A percentile compares a stretch with the other conserved stretches of the same genome.
phyloP scores from a whole-genome alignment of 1,140 invertebrate genomes.

The Parasteatoda tepidariorum region DNA sequence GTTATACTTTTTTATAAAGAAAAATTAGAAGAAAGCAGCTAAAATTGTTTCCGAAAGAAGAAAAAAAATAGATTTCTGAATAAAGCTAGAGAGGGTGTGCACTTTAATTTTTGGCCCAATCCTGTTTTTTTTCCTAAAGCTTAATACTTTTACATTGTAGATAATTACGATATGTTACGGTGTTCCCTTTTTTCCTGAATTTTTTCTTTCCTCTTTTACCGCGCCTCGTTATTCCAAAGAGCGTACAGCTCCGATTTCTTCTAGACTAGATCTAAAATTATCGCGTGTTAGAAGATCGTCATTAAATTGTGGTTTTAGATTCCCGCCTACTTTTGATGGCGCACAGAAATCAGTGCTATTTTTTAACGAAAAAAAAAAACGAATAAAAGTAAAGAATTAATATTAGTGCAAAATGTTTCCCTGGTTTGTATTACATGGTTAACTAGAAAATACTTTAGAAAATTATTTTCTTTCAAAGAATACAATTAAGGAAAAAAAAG shows the following conservation, averaged over 20 bases:
- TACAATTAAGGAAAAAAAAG: background rate
- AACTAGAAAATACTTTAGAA: background rate
- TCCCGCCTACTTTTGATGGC: background rate
- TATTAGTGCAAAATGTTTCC: background rate
- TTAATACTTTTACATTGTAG: slow-evolving; percentile 35
- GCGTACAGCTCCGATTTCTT: slow-evolving; percentile 12
- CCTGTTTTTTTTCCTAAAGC: slow-evolving; percentile 20
- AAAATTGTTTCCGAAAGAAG: slow-evolving; percentile 32
- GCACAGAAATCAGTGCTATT: background rate
- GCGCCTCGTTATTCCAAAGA: background rate
- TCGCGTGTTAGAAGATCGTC: slow-evolving; percentile 34
- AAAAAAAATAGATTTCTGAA: slow-evolving; percentile 7
- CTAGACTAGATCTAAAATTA: slow-evolving; percentile 1
- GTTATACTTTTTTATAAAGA: background rate
- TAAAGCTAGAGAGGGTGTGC: background rate
- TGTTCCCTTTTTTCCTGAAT: background rate
- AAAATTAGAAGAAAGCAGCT: slow-evolving; percentile 28
- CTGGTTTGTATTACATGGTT: background rate
- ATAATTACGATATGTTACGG: slow-evolving; percentile 49
- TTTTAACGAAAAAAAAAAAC: slow-evolving; percentile 1
- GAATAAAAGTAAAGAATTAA: background rate
- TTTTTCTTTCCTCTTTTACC: background rate
- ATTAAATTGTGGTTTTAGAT: slow-evolving; percentile 9
- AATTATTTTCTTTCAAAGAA: background rate
- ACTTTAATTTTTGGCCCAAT: slow-evolving; percentile 36